Evolutionary conservation across 1,140 invertebrate genomes (phyloP).

Genomic region (Drosophila bipectinata): DNA sequence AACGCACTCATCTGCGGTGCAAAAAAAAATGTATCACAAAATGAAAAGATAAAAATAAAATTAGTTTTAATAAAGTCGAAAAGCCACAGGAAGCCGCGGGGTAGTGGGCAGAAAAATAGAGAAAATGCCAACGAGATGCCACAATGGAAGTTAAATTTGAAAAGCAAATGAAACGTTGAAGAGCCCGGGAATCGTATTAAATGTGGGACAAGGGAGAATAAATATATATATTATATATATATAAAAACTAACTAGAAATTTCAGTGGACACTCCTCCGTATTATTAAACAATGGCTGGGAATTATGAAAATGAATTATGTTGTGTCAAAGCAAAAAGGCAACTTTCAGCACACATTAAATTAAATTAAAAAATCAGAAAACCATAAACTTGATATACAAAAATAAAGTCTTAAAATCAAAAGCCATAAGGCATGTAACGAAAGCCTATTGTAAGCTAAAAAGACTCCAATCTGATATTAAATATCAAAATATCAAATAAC

Average conservation of each 20-base stretch:
- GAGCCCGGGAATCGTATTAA: constrained; percentile 37
- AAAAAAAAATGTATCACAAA: constrained; percentile 58
- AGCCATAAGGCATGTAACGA: not conserved
- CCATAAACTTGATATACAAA: too few species aligned
- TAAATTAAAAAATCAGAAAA: constrained; percentile 2
- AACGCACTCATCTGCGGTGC: not conserved
- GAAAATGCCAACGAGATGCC: constrained; percentile 1
- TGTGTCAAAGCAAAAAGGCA: constrained; percentile 12
- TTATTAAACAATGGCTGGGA: constrained; percentile 36
- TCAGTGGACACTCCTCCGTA: not conserved
- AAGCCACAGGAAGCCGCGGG: constrained; percentile 56
- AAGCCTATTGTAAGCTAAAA: not conserved
- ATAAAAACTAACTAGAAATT: constrained; percentile 25
- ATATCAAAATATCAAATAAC: not conserved
- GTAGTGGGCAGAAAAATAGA: not conserved
- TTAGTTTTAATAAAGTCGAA: constrained; percentile 79
- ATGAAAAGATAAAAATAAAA: constrained; percentile 65
- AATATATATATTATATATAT: not conserved
- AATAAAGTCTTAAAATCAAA: constrained; percentile 1
- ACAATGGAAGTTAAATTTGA: constrained; percentile 62
- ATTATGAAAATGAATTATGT: constrained; percentile 31
- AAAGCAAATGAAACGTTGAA: constrained; percentile 54
- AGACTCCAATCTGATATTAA: not conserved
- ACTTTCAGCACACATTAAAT: not conserved
- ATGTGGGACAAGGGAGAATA: constrained; percentile 32